phyloP scores from a whole-genome alignment of 2,797 vertebrate genomes.

The Syndactyla subalaris region DNA sequence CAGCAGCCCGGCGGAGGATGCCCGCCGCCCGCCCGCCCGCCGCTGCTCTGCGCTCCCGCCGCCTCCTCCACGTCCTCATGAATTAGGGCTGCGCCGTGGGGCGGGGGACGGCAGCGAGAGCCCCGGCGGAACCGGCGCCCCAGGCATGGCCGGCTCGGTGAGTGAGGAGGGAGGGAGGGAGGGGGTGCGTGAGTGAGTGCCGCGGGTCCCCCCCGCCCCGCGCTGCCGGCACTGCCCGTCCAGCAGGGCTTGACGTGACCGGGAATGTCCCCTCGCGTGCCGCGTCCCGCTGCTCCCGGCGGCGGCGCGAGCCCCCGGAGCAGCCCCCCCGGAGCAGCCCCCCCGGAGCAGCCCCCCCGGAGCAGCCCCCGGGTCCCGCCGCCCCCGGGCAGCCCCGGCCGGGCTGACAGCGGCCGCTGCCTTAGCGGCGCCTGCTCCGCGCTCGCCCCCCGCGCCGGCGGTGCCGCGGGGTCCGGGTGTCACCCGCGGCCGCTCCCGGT shows the following conservation, averaged over 20 bases:
- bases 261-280: background rate
- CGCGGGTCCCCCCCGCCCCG: background rate
- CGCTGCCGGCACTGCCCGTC: conserved; percentile 13
- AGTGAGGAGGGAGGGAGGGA: conserved; percentile 56
- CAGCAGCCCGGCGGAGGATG: conserved; percentile 79
- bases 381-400: too few relatives aligned
- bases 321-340: too few relatives aligned
- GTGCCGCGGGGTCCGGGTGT: background rate
- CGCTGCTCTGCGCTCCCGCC: conserved; percentile 71
- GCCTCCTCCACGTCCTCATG: conserved; percentile 83
- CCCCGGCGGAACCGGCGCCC: conserved; percentile 78
- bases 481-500: too few relatives aligned
- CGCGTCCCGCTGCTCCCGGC: conserved; percentile 4
- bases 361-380: too few relatives aligned
- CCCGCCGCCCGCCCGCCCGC: conserved; percentile 78
- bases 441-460: too few relatives aligned
- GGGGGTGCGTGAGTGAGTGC: background rate
- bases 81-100: conserved; percentile 80
- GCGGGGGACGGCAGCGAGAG: conserved; percentile 67
- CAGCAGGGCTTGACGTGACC: conserved; percentile 43
- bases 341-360: too few relatives aligned
- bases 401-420: too few relatives aligned
- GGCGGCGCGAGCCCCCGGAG: conserved; percentile 1
- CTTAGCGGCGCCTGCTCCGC: too few relatives aligned
- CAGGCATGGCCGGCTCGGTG: conserved; percentile 93